Percentiles rank a stretch among this genome's conserved stretches.
Conservation (phyloP, 1,140 invertebrate genomes). For the Drosophila yakuba region DNA sequence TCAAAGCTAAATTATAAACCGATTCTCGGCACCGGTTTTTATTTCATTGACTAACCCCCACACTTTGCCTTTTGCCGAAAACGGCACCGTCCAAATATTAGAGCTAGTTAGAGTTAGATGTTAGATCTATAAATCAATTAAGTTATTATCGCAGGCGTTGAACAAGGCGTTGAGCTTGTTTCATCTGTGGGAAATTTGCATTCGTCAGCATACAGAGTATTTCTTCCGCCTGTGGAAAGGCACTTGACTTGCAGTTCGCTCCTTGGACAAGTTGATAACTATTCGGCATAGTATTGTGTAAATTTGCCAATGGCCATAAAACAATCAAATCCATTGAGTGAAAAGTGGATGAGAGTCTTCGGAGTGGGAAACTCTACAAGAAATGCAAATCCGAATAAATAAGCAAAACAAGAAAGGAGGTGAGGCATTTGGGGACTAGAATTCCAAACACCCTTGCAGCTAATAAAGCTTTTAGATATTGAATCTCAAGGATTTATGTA, state of each 20-base stretch:
- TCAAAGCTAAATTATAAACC: slow-evolving; percentile 30
- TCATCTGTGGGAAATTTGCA: slow-evolving; percentile 27
- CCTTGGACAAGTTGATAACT: slow-evolving; percentile 66
- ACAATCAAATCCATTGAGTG: slow-evolving; percentile 66
- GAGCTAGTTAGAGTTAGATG: background rate
- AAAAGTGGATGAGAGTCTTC: slow-evolving; percentile 42
- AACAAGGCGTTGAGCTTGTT: slow-evolving; percentile 40
- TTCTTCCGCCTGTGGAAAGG: slow-evolving; percentile 38
- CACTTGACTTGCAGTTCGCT: slow-evolving; percentile 61
- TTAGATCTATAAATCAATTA: slow-evolving; percentile 36
- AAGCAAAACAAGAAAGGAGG: background rate
- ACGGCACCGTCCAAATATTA: slow-evolving; percentile 30
- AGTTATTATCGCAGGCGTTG: slow-evolving; percentile 41
- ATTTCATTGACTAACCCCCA: slow-evolving; percentile 11
- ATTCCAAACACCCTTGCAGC: slow-evolving; percentile 7
- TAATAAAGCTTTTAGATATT: background rate
- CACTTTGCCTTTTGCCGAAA: slow-evolving; percentile 16
- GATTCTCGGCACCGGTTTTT: slow-evolving; percentile 27
- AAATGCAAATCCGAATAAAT: slow-evolving; percentile 65
- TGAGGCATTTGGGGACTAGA: background rate
- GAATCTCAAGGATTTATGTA: background rate
- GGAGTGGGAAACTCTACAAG: slow-evolving; percentile 13
- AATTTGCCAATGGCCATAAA: slow-evolving; percentile 67
- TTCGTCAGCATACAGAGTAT: slow-evolving; percentile 2
- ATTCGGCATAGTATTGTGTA: slow-evolving; percentile 63